Evolutionary conservation across 2,888 invertebrate species (phyloP), one percentile per base, ranked within the genome.

Genomic region (Aleiodes alternator): DNA sequence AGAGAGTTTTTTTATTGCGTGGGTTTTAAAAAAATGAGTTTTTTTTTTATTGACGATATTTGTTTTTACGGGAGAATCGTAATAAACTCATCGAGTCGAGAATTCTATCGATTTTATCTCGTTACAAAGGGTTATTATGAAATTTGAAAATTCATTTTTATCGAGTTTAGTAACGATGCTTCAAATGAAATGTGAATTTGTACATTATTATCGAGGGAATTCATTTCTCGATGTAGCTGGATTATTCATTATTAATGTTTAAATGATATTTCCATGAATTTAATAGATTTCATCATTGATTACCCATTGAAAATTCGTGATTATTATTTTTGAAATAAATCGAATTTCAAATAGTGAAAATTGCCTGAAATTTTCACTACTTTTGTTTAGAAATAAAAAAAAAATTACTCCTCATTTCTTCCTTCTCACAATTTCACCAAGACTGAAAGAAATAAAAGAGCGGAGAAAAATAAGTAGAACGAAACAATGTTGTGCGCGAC

Each of bases 381-480:
- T 43, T 43, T 9, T 7, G 4, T 43, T 0, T 1, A 6, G 4
- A 43, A 8, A 8, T 43, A 11, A 43, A 59, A n/a, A 34, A 59
- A n/a, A 38, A n/a, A 8, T 34, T 34, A 29, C 57, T 12, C n/a
- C 57, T 59, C 59, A 31, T 59, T 34, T 59, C n/a, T 31, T 72
- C 66, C 68, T 75, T 75, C 70, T 72, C 57, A 64, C 61, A 73
- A 43, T 72, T 61, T 50, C 73, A 57, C 75, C 57, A 55, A 16
- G 69, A 48, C 12, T 14, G n/a, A 43, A n/a, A 8, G 38, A n/a
- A 12, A 69, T 7, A 23, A 68, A 48, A 50, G 14, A 69, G 66
- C 31, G 43, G 48, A 16, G 61, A 53, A 23, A 51, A n/a, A 9
- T 50, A 14, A 16, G 43, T 8, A 7, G 53, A 29, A 12, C 57